These are phyloP conservation scores for Paralichthys olivaceus DNA, from an alignment of 2,113 vertebrate genomes.

Conservation along the genomic window DNA sequence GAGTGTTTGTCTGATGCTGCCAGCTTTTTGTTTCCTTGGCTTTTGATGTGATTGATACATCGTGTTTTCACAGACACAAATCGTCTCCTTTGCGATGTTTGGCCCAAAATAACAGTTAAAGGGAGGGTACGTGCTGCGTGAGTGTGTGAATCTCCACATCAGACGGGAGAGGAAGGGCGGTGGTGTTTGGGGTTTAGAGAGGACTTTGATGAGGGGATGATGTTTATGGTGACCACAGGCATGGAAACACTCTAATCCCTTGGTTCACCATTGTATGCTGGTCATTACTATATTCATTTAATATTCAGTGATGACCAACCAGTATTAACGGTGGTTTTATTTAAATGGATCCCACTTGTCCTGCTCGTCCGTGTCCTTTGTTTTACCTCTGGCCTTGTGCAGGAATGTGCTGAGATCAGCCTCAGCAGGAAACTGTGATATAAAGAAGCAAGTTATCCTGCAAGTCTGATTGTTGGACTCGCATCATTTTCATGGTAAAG, in stretches of 20 bases:
- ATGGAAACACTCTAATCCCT: slow-evolving; percentile 21
- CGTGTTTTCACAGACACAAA: slow-evolving; percentile 77
- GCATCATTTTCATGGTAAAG: no score
- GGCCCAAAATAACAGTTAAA: slow-evolving; percentile 79
- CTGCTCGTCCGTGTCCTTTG: slow-evolving; percentile 5
- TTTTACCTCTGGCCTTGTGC: slow-evolving; percentile 34
- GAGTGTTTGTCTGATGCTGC: slow-evolving; percentile 77
- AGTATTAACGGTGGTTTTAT: slow-evolving; percentile 9
- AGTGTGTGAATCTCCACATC: slow-evolving; percentile 71
- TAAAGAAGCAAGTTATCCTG: neutral
- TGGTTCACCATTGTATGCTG: neutral
- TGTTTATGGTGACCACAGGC: slow-evolving; percentile 57
- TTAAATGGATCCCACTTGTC: slow-evolving; percentile 12
- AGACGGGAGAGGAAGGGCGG: slow-evolving; percentile 57
- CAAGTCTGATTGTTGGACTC: no score
- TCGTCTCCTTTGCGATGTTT: slow-evolving; percentile 78
- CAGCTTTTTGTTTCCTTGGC: slow-evolving; percentile 77
- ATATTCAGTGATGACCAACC: slow-evolving; percentile 7
- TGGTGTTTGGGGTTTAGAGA: slow-evolving; percentile 49
- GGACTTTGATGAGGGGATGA: slow-evolving; percentile 68
- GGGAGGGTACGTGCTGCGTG: slow-evolving; percentile 39
- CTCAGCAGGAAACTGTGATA: slow-evolving; percentile 2
- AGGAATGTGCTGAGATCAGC: slow-evolving; percentile 55
- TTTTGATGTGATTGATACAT: slow-evolving; percentile 79
- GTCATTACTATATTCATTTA: neutral